phyloP scores from a whole-genome alignment of 2,888 invertebrate genomes.

The Myopa testacea region DNA sequence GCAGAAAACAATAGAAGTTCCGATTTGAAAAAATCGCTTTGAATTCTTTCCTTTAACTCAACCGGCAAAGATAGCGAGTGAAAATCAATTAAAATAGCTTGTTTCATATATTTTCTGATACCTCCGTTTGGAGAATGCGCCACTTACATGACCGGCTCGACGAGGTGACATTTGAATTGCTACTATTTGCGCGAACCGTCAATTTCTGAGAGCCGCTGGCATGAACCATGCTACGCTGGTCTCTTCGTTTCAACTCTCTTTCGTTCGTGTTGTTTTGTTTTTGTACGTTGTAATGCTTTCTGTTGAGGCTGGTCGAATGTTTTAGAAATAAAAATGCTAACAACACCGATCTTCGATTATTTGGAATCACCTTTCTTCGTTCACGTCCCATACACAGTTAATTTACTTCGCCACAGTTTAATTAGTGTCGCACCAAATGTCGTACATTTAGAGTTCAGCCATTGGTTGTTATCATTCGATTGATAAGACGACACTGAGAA shows the following conservation, averaged over 20 bases:
- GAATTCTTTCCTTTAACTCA: too few relatives aligned
- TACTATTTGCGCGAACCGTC: background rate
- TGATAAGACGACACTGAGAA: background rate
- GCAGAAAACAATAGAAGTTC: too few relatives aligned
- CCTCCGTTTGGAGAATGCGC: too few relatives aligned
- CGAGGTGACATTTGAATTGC: background rate
- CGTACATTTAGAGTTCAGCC: background rate
- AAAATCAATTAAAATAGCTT: too few relatives aligned
- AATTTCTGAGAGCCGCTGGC: background rate
- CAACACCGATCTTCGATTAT: background rate
- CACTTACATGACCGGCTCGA: too few relatives aligned
- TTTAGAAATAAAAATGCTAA: too few relatives aligned
- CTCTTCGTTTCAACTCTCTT: background rate
- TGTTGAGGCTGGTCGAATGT: too few relatives aligned
- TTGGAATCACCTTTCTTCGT: conserved; percentile 29
- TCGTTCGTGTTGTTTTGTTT: too few relatives aligned
- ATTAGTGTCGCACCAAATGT: background rate
- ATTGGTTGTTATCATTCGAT: background rate
- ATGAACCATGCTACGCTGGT: background rate
- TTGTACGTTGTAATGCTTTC: too few relatives aligned
- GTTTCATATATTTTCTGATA: too few relatives aligned
- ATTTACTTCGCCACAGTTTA: conserved; percentile 27
- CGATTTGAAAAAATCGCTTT: too few relatives aligned
- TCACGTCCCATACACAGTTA: conserved; percentile 31
- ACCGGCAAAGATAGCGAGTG: too few relatives aligned